Evolutionary conservation across 2,797 vertebrate genomes (phyloP).

Genomic region (Acomys russatus): DNA sequence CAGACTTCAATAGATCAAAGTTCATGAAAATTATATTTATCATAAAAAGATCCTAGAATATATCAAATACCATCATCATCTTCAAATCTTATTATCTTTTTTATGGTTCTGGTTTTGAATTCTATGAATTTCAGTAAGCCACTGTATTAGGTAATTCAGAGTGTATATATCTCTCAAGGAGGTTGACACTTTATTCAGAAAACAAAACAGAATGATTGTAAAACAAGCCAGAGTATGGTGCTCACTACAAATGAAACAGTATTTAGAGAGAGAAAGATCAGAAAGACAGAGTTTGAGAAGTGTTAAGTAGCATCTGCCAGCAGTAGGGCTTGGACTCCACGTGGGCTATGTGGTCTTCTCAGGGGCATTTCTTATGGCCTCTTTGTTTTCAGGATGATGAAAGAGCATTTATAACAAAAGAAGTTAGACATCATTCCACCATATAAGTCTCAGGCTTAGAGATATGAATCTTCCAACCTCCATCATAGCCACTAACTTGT

Average conservation of each 20-base stretch:
- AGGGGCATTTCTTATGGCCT: not conserved
- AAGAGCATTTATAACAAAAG: not conserved
- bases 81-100: constrained; percentile 47
- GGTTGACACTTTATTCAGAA: not conserved
- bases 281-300: not conserved
- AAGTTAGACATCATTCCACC: not conserved
- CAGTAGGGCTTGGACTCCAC: not conserved
- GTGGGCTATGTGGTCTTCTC: not conserved
- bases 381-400: not conserved
- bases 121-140: constrained; percentile 39
- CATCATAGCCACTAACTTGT: not conserved
- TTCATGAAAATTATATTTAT: constrained; percentile 67
- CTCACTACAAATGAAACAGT: not conserved
- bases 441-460: not conserved
- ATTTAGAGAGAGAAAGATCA: not conserved
- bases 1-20: constrained; percentile 41
- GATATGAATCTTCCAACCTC: not conserved
- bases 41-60: constrained; percentile 53
- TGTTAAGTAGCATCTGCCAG: not conserved
- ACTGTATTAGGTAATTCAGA: not conserved
- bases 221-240: not conserved
- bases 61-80: constrained; percentile 60
- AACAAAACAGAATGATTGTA: constrained; percentile 31
- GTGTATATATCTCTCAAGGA: not conserved
- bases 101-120: not conserved